Base-by-base conservation (phyloP, 2,888 invertebrate species). In the Mantis religiosa region DNA sequence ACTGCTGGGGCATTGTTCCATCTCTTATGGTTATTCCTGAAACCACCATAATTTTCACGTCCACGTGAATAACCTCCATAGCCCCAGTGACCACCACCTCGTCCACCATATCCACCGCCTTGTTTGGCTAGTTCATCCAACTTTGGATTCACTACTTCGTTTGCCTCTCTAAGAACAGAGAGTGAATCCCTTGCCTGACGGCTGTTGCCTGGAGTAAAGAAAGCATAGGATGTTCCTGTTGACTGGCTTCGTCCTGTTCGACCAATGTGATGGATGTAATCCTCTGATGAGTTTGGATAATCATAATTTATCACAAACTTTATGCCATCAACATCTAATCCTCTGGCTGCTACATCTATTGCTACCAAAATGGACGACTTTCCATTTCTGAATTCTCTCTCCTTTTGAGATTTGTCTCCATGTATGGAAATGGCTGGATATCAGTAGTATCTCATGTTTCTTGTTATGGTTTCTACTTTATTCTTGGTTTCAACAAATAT, bases 221-320 rank as follows among this genome's bases (percentile, higher is more conserved):
- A 98, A 89, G 98, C 98, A 93, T 98, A 98, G 84, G 98, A 98
- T 90, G 98, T 98, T 91, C 98, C 98, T 91, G 96, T 97, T 91
- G 96, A 95, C 93, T 97, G 96, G 84, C 97, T 97, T 88, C 98
- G 95, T 88, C 98, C 98, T 83, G 98, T 98, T 92, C 98, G 96
- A 89, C 98, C 98, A 93, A 98, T 99, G 90, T 98, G 96, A 94
- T 98, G 98, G 92, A 98, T 98, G 93, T 98, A 98, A 94, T 98
- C 98, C 93, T 98, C 98, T 88, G 98, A 98, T 90, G 97, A 98
- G 93, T 97, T 97, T 89, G 98, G 98, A 94, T 98, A 99, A 94
- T 98, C 98, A 95, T 97, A 98, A 95, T 98, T 99, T 93, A 98
- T 98, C 91, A 99, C 98, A 94, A 97, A 98, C 94, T 98, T 98